Conservation (phyloP, 92 coral and sea anemone species). For the Epizoanthus scotinus region DNA sequence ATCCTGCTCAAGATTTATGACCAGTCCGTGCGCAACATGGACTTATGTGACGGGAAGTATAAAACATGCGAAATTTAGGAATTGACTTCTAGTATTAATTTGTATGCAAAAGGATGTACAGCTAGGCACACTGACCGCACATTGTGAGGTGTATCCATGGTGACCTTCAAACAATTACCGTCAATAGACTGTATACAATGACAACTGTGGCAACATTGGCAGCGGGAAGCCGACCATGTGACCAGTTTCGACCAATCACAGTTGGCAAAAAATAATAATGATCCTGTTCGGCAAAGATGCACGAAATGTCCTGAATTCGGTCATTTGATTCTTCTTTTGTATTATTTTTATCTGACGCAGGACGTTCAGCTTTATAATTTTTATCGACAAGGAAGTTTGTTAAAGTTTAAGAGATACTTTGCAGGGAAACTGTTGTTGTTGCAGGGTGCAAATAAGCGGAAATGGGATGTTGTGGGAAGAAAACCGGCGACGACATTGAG, state of each 20-base stretch:
- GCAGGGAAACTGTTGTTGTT: neutral
- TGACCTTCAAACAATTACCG: too few species aligned
- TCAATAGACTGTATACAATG: too few species aligned
- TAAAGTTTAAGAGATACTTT: too few species aligned
- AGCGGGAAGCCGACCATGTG: slow-evolving; percentile 8
- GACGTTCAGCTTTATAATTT: slow-evolving; percentile 2
- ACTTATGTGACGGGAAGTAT: too few species aligned
- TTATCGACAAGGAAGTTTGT: neutral
- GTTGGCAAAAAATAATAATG: neutral
- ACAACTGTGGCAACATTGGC: too few species aligned
- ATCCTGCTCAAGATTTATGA: too few species aligned
- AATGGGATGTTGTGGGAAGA: slow-evolving; percentile 98
- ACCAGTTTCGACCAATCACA: slow-evolving; percentile 17
- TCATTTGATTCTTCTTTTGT: neutral
- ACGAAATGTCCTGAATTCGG: slow-evolving; percentile 14
- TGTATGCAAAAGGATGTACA: too few species aligned
- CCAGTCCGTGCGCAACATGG: too few species aligned
- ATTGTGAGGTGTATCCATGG: too few species aligned
- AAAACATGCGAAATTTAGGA: too few species aligned
- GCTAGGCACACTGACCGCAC: too few species aligned
- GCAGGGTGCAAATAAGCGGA: neutral
- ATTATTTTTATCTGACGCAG: neutral
- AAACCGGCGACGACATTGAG: slow-evolving; percentile 81
- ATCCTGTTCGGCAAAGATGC: slow-evolving; percentile 16
- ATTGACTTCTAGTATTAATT: too few species aligned